Percentiles rank a stretch among this genome's conserved stretches.
Conservation (phyloP, 2,113 vertebrate species). For the Dolichotis patagonum region DNA sequence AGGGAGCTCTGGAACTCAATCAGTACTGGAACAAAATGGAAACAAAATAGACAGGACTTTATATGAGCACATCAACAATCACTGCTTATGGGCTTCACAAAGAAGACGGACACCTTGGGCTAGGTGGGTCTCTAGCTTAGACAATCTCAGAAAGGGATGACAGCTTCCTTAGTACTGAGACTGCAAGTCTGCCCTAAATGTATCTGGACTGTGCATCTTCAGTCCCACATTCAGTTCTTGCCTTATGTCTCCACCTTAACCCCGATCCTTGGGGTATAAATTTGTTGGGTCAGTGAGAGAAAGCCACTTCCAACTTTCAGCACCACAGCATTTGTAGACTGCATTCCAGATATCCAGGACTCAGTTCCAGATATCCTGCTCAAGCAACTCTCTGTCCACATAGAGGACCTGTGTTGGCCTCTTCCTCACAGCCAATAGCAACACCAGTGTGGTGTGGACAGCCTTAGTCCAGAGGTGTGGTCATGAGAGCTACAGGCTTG, state of each 20-base stretch:
- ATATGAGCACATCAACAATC: not conserved
- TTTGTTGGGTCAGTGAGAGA: not conserved
- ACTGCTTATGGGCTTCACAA: not conserved
- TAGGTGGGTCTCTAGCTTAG: not conserved
- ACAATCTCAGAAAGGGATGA: not conserved
- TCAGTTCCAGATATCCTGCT: not conserved
- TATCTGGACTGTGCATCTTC: rapidly evolving
- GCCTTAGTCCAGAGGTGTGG: not conserved
- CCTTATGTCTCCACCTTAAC: not conserved
- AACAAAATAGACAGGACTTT: not conserved
- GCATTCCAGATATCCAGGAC: not conserved
- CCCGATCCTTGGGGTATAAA: not conserved
- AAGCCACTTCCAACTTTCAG: not conserved
- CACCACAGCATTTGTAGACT: not conserved
- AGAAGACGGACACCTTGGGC: not conserved
- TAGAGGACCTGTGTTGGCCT: not conserved
- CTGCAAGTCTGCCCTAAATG: not conserved
- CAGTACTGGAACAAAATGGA: not conserved
- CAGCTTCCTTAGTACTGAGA: no score
- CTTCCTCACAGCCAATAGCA: not conserved
- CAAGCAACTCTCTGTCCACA: not conserved
- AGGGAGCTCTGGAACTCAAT: not conserved
- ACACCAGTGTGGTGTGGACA: no score
- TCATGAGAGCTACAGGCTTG: no score
- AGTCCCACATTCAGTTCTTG: not conserved